Percentiles rank a stretch among this genome's conserved stretches.
phyloP scores from a whole-genome alignment of 2,797 vertebrate genomes.

The Somateria mollissima region DNA sequence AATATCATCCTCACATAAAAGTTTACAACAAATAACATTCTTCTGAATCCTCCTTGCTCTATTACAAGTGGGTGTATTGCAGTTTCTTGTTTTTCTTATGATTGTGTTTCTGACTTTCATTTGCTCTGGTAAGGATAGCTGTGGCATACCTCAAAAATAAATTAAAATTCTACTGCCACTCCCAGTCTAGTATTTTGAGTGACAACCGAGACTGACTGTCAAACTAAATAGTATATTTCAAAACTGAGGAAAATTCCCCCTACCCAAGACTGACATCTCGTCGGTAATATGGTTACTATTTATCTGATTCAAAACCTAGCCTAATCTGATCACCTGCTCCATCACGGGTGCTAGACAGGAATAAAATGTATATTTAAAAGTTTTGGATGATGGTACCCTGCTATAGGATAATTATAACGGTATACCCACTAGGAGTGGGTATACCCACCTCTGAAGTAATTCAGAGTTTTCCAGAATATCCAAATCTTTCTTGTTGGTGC shows the following conservation, averaged over 20 bases:
- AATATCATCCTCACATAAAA: background rate
- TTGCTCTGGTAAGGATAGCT: background rate
- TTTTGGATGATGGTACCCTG: background rate
- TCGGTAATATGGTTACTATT: background rate
- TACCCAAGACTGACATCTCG: background rate
- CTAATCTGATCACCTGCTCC: background rate
- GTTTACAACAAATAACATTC: background rate
- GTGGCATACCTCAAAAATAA: slow-evolving; percentile 1
- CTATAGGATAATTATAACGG: background rate
- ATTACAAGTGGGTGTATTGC: background rate
- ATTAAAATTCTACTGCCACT: slow-evolving; percentile 35
- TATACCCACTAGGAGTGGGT: background rate
- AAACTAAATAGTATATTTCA: slow-evolving; percentile 25
- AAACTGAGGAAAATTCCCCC: background rate
- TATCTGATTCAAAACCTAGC: background rate
- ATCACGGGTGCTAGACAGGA: background rate
- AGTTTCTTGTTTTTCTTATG: background rate
- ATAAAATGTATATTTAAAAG: background rate
- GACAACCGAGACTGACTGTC: slow-evolving; percentile 7
- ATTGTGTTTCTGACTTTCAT: slow-evolving; percentile 11
- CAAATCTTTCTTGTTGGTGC: background rate
- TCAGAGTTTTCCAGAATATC: background rate
- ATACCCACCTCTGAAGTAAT: background rate
- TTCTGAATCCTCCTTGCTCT: background rate
- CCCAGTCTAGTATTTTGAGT: slow-evolving; percentile 18